These are phyloP conservation scores for Endotricha flammealis DNA, from an alignment of 2,888 invertebrate genomes.

Conservation along the genomic window DNA sequence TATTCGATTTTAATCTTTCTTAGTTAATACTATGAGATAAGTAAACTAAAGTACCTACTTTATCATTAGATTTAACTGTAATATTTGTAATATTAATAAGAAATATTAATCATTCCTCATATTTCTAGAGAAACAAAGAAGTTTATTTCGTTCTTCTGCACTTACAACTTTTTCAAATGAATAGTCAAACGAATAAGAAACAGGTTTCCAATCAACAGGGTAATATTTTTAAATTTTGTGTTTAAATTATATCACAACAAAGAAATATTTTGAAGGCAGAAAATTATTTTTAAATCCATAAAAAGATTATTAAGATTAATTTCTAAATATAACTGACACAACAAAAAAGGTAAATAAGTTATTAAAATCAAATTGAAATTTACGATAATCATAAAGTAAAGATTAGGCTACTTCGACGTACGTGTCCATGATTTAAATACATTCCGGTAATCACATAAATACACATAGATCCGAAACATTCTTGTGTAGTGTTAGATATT, in stretches of 20 bases:
- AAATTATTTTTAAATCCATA: slow-evolving; percentile 36
- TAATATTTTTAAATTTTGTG: slow-evolving; percentile 20
- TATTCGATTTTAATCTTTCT: no score
- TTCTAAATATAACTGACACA: slow-evolving; percentile 40
- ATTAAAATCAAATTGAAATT: slow-evolving; percentile 72
- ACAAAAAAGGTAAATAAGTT: slow-evolving; percentile 63
- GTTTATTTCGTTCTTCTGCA: no score
- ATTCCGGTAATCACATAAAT: slow-evolving; percentile 54
- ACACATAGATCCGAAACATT: slow-evolving; percentile 53
- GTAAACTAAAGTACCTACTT: no score
- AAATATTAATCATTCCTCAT: no score
- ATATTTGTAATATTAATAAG: no score
- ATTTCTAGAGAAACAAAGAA: no score
- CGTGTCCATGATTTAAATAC: slow-evolving; percentile 57
- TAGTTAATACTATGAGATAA: no score
- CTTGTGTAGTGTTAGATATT: slow-evolving; percentile 52
- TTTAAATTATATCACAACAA: slow-evolving; percentile 22
- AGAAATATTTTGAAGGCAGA: slow-evolving; percentile 36
- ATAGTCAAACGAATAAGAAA: no score
- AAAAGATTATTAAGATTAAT: slow-evolving; percentile 55
- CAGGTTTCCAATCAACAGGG: slow-evolving; percentile 19
- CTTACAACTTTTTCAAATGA: no score
- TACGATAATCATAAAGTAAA: slow-evolving; percentile 70
- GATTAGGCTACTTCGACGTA: slow-evolving; percentile 53
- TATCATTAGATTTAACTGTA: no score